Evolutionary conservation across 2,113 vertebrate genomes (phyloP).

Genomic region (Fregetta grallaria): DNA sequence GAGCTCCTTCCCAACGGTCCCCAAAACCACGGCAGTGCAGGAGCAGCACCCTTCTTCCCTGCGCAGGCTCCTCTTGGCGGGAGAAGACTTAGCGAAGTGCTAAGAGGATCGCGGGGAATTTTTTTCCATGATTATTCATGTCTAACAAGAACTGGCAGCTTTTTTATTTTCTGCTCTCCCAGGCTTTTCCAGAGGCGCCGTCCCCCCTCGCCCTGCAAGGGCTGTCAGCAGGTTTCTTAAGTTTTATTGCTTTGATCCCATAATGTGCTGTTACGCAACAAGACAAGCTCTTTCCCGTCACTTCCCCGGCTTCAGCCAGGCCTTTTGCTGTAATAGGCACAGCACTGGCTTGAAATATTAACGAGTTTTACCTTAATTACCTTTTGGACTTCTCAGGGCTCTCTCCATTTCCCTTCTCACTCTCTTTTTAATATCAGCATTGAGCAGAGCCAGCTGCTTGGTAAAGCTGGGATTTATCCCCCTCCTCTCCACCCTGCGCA

Average conservation of each 20-base stretch:
- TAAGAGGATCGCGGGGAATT: not conserved
- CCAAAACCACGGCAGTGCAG: not conserved
- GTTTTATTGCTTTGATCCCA: constrained; percentile 63
- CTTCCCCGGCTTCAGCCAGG: constrained; percentile 18
- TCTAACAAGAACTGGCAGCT: constrained; percentile 27
- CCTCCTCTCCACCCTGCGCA: not conserved
- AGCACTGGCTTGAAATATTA: constrained; percentile 57
- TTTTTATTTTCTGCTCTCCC: not conserved
- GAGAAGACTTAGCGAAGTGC: not conserved
- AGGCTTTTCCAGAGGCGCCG: not conserved
- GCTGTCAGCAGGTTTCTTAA: constrained; percentile 19
- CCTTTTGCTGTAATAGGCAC: constrained; percentile 40
- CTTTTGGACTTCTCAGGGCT: constrained; percentile 6
- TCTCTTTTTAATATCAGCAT: not conserved
- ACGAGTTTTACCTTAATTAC: constrained; percentile 58
- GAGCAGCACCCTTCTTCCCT: not conserved
- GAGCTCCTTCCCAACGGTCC: not conserved
- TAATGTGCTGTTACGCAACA: constrained; percentile 15
- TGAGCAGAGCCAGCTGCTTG: not conserved
- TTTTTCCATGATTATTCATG: not conserved
- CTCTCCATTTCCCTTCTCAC: not conserved
- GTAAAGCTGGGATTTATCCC: not conserved
- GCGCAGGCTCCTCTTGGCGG: rapidly evolving
- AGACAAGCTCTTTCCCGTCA: constrained; percentile 48
- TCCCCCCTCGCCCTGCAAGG: not conserved